Evolutionary conservation across 1,140 invertebrate species (phyloP).

Genomic region (Dreissena rostriformis): DNA sequence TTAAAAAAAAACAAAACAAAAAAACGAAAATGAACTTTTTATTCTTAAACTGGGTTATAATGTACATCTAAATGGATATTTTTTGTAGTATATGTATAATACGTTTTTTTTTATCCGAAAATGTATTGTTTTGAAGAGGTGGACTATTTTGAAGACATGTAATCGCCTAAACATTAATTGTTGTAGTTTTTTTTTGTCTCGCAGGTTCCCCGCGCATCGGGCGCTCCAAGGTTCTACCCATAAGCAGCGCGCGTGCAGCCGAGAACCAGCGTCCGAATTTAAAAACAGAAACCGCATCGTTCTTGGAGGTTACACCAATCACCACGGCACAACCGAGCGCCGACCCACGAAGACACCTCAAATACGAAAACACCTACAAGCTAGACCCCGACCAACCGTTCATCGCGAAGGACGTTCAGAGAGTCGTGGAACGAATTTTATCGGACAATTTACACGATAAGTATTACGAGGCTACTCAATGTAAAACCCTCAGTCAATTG

Average conservation of each 20-base stretch:
- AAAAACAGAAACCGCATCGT: slow-evolving; percentile 28
- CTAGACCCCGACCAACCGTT: slow-evolving; percentile 65
- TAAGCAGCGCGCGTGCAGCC: slow-evolving; percentile 13
- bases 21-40: no score
- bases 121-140: no score
- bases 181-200: neutral
- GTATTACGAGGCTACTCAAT: slow-evolving; percentile 67
- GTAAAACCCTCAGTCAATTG: slow-evolving; percentile 68
- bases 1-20: no score
- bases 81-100: no score
- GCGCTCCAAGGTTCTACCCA: slow-evolving; percentile 25
- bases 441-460: slow-evolving; percentile 65
- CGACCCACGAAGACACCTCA: neutral
- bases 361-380: slow-evolving; percentile 70
- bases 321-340: neutral
- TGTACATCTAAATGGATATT: no score
- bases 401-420: slow-evolving; percentile 64
- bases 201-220: slow-evolving; percentile 31
- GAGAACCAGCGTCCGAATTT: neutral
- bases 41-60: no score
- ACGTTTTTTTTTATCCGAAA: no score
- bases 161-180: neutral
- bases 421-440: slow-evolving; percentile 66
- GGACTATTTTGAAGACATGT: no score
- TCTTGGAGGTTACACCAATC: slow-evolving; percentile 40